Conservation (phyloP, 2,888 invertebrate genomes). For the Dryomyza anilis region DNA sequence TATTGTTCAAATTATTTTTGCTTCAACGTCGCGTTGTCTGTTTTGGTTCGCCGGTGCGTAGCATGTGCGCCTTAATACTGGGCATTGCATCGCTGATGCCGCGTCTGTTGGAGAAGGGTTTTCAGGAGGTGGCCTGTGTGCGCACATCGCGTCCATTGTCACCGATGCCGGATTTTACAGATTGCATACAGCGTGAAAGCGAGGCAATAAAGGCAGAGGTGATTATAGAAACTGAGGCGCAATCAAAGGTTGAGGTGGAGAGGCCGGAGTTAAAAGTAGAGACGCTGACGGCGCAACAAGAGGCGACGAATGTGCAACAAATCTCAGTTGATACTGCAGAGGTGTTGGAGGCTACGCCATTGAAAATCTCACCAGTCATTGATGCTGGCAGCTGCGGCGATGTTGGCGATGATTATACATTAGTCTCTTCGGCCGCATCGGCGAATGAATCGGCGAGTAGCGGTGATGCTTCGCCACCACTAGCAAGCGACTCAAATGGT, state of each 20-base stretch:
- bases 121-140: constrained; percentile 81
- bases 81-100: constrained; percentile 91
- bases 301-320: constrained; percentile 18
- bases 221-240: not conserved
- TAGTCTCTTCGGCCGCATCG: constrained; percentile 45
- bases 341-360: constrained; percentile 5
- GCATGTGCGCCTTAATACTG: constrained; percentile 83
- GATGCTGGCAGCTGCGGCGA: constrained; percentile 34
- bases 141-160: constrained; percentile 75
- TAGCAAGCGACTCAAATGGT: too few species aligned
- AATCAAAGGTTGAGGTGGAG: not conserved
- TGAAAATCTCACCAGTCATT: constrained; percentile 35
- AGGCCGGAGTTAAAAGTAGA: too few species aligned
- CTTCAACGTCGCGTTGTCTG: constrained; percentile 89
- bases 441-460: constrained; percentile 42
- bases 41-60: constrained; percentile 90
- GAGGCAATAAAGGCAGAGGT: not conserved
- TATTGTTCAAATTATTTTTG: constrained; percentile 90
- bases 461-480: constrained; percentile 45
- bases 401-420: constrained; percentile 31
- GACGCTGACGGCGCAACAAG: constrained; percentile 6
- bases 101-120: constrained; percentile 83
- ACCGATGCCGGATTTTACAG: constrained; percentile 71
- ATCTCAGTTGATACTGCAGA: constrained; percentile 34
- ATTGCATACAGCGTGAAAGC: constrained; percentile 39